Evolutionary conservation across 2,113 vertebrate species (phyloP).

Genomic region (Echinops telfairi): DNA sequence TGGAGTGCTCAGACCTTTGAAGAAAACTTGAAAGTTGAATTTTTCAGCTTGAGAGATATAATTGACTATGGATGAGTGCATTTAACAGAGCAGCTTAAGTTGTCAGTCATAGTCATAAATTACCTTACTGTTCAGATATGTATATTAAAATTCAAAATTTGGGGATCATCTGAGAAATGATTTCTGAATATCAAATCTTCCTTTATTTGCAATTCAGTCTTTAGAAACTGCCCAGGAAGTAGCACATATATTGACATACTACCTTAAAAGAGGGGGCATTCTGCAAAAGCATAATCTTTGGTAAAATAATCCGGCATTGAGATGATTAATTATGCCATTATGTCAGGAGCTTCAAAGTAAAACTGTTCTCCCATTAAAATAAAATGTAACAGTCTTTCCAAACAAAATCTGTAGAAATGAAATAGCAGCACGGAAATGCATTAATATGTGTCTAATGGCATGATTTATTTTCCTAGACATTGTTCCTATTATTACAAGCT

Average conservation of each 20-base stretch:
- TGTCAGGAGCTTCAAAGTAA: slow-evolving; percentile 1
- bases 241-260: slow-evolving; percentile 6
- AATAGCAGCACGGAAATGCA: not conserved
- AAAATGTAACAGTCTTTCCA: not conserved
- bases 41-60: not conserved
- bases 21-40: slow-evolving; percentile 39
- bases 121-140: not conserved
- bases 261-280: not conserved
- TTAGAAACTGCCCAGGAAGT: slow-evolving; percentile 6
- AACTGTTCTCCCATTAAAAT: not conserved
- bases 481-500: not conserved
- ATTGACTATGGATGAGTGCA: not conserved
- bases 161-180: not conserved
- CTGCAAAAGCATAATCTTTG: not conserved
- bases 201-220: slow-evolving; percentile 7
- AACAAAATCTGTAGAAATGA: not conserved
- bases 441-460: not conserved
- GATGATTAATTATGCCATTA: not conserved
- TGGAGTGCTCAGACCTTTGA: not conserved
- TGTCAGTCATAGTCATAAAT: not conserved
- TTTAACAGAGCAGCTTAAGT: not conserved
- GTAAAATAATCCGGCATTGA: slow-evolving; percentile 16
- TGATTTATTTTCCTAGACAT: not conserved
- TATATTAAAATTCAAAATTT: slow-evolving; percentile 11
- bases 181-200: not conserved